A percentile compares a stretch with the other conserved stretches of the same genome.
Evolutionary conservation across 2,888 invertebrate species (phyloP).

Genomic region (Rotaria sp.): DNA sequence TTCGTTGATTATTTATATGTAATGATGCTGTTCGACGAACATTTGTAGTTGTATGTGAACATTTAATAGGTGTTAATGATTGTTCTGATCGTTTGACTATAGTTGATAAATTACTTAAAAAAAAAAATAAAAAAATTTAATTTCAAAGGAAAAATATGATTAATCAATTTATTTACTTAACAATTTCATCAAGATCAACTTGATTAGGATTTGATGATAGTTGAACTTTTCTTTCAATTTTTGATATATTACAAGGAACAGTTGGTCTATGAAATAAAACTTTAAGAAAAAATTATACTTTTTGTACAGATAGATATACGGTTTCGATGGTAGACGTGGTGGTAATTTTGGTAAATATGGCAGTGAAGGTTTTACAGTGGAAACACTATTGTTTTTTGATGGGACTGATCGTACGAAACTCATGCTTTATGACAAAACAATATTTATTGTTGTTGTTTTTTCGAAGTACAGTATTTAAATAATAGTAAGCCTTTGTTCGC

Average conservation of each 20-base stretch:
- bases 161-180: not conserved
- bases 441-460: not conserved
- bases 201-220: not conserved
- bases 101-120: not conserved
- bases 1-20: not conserved
- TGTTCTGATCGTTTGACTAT: not conserved
- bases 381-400: not conserved
- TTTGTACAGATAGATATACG: not conserved
- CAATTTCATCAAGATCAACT: not conserved
- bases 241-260: not conserved
- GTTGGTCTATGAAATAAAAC: not conserved
- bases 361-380: not conserved
- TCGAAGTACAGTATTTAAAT: not conserved
- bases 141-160: not conserved
- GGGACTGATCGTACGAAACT: not conserved
- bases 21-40: not conserved
- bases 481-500: not conserved
- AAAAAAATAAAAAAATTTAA: not conserved
- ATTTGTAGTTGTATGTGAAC: not conserved
- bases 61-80: not conserved
- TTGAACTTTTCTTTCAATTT: not conserved
- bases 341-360: not conserved
- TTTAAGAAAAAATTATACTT: not conserved
- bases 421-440: not conserved
- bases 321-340: not conserved